A percentile compares a stretch with the other conserved stretches of the same genome.
These are phyloP conservation scores for Drosophila subobscura DNA, from an alignment of 1,140 invertebrate genomes.

Conservation along the genomic window DNA sequence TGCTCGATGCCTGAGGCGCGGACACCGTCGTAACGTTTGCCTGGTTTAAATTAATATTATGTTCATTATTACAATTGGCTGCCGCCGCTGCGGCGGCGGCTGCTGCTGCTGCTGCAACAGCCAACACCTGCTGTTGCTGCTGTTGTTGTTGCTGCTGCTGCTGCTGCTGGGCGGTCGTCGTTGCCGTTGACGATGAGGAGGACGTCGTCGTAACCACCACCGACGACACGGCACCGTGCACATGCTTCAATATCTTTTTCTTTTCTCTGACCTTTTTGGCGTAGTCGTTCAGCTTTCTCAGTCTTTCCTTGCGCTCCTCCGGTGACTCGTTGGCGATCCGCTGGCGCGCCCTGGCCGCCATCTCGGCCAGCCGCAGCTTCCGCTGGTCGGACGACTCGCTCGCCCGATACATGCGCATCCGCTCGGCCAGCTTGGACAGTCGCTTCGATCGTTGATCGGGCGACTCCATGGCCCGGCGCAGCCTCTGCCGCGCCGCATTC, in stretches of 20 bases:
- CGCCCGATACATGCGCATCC: conserved; percentile 81
- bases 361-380: conserved; percentile 84
- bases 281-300: conserved; percentile 83
- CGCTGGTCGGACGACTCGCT: conserved; percentile 85
- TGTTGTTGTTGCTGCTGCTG: conserved; percentile 58
- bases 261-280: conserved; percentile 83
- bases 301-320: conserved; percentile 84
- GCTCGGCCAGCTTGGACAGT: conserved; percentile 84
- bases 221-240: conserved; percentile 52
- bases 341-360: conserved; percentile 84
- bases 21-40: conserved; percentile 42
- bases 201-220: conserved; percentile 36
- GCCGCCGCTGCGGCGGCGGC: conserved; percentile 53
- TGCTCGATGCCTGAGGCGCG: conserved; percentile 20
- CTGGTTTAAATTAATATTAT: conserved; percentile 82
- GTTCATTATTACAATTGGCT: conserved; percentile 77
- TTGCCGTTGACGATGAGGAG: conserved; percentile 50
- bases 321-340: conserved; percentile 85
- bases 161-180: conserved; percentile 64
- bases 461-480: conserved; percentile 84
- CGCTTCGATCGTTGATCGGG: conserved; percentile 84
- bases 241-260: conserved; percentile 80
- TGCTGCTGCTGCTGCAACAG: conserved; percentile 51
- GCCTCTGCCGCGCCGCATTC: conserved; percentile 77
- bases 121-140: conserved; percentile 61